phyloP scores from a whole-genome alignment of 2,797 vertebrate species.

The Toxotes lorentzi region DNA sequence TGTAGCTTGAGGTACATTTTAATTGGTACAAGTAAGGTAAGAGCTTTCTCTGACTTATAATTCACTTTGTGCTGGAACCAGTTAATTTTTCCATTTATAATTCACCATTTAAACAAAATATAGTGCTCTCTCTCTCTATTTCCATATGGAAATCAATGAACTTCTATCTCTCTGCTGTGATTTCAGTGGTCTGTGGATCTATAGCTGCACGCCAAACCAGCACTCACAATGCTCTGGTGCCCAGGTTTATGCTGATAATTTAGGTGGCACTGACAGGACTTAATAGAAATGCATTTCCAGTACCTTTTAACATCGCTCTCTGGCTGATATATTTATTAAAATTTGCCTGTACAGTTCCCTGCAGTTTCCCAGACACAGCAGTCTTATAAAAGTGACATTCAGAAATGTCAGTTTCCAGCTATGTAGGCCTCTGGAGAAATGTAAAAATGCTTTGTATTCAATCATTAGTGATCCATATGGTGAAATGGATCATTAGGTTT shows the following conservation, averaged over 20 bases:
- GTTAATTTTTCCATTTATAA: conserved; percentile 4
- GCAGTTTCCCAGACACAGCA: conserved; percentile 43
- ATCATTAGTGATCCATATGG: conserved; percentile 23
- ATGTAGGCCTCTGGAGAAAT: neutral
- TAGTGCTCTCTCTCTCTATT: neutral
- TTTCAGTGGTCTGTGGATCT: conserved; percentile 52
- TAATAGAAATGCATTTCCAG: conserved; percentile 74
- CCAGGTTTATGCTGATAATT: conserved; percentile 66
- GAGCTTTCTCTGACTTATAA: neutral
- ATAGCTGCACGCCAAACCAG: conserved; percentile 27
- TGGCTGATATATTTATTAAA: conserved; percentile 60
- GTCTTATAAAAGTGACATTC: conserved; percentile 27
- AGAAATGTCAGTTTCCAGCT: conserved; percentile 11
- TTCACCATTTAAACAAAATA: conserved; percentile 34
- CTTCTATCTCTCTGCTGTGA: conserved; percentile 48
- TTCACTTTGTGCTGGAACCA: neutral
- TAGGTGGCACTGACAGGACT: conserved; percentile 57
- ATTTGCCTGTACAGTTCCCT: conserved; percentile 22
- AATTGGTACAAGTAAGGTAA: conserved; percentile 47
- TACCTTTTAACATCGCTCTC: conserved; percentile 45
- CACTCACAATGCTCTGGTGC: conserved; percentile 6
- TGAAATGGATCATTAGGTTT: conserved; percentile 18
- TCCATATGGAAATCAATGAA: conserved; percentile 27
- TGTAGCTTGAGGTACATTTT: conserved; percentile 59
- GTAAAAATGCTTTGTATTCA: neutral